These are phyloP conservation scores for Muscicapa striata DNA, from an alignment of 2,797 vertebrate genomes.

Conservation along the genomic window DNA sequence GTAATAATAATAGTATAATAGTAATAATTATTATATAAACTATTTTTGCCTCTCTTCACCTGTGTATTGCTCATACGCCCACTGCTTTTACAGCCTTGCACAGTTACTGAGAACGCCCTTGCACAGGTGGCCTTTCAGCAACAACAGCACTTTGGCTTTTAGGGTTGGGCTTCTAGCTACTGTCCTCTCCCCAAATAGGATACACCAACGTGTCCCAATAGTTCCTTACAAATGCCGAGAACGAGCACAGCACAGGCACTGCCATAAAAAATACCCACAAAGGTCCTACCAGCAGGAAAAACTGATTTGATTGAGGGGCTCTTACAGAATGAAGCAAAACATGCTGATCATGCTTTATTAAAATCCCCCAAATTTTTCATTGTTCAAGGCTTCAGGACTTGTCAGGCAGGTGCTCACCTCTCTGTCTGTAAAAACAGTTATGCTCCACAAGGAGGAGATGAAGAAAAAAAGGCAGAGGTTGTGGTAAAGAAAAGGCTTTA, in stretches of 20 bases:
- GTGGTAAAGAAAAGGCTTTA: neutral
- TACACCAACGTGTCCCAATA: neutral
- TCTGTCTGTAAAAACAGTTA: neutral
- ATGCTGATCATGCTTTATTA: neutral
- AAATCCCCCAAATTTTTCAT: neutral
- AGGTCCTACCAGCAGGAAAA: neutral
- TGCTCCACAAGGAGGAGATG: neutral
- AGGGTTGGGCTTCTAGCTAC: neutral
- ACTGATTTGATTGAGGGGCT: neutral
- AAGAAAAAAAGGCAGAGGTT: neutral
- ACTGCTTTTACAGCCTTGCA: neutral
- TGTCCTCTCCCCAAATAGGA: accelerated
- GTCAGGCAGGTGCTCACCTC: neutral
- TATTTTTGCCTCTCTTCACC: neutral
- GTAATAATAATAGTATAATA: neutral
- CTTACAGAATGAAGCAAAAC: neutral
- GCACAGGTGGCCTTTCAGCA: accelerated
- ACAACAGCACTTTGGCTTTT: accelerated
- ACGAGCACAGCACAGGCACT: neutral
- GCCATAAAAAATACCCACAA: neutral
- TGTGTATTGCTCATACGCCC: neutral
- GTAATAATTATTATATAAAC: neutral
- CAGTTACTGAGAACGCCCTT: neutral
- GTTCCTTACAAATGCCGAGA: neutral
- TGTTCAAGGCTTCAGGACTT: neutral